Evolutionary conservation across 1,140 invertebrate species (phyloP).

Genomic region (Ganaspis sp.): DNA sequence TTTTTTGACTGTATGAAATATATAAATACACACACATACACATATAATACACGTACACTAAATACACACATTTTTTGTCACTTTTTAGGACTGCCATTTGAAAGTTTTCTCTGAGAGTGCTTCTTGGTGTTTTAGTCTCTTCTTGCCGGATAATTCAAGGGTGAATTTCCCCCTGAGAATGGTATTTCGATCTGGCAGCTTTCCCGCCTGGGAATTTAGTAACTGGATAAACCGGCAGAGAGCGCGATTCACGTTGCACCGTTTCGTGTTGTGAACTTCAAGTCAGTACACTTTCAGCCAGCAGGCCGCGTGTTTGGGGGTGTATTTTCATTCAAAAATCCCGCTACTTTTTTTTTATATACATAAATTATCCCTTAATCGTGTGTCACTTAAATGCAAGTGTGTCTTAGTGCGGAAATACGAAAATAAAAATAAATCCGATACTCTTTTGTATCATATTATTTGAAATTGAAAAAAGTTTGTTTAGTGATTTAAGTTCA

Average conservation of each 20-base stretch:
- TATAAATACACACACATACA: no score
- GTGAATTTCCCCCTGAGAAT: conserved; percentile 26
- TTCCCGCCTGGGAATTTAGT: conserved; percentile 23
- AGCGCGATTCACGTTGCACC: conserved; percentile 22
- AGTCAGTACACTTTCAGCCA: conserved; percentile 24
- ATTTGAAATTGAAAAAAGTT: no score
- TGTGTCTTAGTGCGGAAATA: not conserved
- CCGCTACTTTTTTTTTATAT: not conserved
- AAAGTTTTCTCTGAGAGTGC: conserved; percentile 19
- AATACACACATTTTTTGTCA: not conserved
- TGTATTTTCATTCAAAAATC: not conserved
- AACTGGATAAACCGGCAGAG: conserved; percentile 21
- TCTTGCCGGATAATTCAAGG: conserved; percentile 6
- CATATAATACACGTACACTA: no score
- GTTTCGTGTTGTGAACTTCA: not conserved
- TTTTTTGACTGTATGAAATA: not conserved
- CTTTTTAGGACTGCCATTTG: not conserved
- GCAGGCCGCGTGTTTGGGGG: not conserved
- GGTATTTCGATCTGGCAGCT: not conserved
- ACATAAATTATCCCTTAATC: not conserved
- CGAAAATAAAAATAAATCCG: no score
- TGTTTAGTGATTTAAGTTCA: not conserved
- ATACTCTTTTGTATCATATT: no score
- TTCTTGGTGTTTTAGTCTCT: conserved; percentile 25
- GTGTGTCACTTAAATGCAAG: not conserved